Conservation (phyloP, 2,113 vertebrate genomes). For the Epinephelus cyanopodus region DNA sequence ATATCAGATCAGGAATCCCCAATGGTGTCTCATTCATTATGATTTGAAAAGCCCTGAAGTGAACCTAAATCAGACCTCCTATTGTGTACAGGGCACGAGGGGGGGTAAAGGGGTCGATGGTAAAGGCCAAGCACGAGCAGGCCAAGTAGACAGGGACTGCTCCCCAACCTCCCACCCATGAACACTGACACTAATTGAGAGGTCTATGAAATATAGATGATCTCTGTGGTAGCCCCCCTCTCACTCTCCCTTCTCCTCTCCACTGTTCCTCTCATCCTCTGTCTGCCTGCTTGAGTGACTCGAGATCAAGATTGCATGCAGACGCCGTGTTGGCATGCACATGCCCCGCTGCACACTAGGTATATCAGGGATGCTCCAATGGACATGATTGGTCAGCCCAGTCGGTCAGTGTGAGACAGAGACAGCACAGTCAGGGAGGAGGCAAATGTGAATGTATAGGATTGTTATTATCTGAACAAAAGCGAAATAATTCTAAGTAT, state of each 20-base stretch:
- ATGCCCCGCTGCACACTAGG: conserved; percentile 68
- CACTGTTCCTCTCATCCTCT: conserved; percentile 49
- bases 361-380: conserved; percentile 63
- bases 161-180: conserved; percentile 68
- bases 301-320: conserved; percentile 70
- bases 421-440: conserved; percentile 1
- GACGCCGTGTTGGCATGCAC: conserved; percentile 65
- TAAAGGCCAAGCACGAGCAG: conserved; percentile 41
- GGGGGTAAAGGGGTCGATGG: conserved; percentile 30
- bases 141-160: conserved; percentile 55
- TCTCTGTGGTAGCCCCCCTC: conserved; percentile 59
- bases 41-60: conserved; percentile 50
- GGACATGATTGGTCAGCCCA: conserved; percentile 50
- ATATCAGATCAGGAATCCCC: conserved; percentile 46
- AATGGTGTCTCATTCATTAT: conserved; percentile 31
- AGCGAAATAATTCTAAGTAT: not conserved
- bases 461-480: conserved; percentile 12
- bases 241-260: conserved; percentile 24
- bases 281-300: conserved; percentile 70
- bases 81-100: conserved; percentile 23
- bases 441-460: not conserved
- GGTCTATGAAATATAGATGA: conserved; percentile 84
- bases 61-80: conserved; percentile 54
- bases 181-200: conserved; percentile 84
- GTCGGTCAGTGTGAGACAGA: conserved; percentile 37